Conservation (phyloP, 2,113 vertebrate genomes). For the Stigmatopora argus region DNA sequence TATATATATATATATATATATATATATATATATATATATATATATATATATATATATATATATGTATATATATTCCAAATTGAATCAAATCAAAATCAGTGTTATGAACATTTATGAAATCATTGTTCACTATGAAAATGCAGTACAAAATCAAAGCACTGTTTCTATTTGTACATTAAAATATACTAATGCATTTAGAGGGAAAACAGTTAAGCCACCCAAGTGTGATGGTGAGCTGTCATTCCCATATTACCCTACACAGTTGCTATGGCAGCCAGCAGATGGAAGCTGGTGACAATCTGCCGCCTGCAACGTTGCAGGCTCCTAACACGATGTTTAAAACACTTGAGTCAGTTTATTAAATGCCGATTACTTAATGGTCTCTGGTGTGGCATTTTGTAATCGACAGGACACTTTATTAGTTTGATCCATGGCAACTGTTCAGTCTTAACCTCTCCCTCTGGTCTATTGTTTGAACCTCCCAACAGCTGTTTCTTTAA, state of each 20-base stretch:
- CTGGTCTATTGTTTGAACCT: not conserved
- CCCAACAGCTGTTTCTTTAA: slow-evolving; percentile 16
- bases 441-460: not conserved
- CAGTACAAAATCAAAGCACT: not conserved
- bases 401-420: not conserved
- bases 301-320: slow-evolving; percentile 34
- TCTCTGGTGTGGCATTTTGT: not conserved
- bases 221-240: slow-evolving; percentile 37
- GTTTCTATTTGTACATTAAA: not conserved
- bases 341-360: slow-evolving; percentile 18
- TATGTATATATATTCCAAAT: no score
- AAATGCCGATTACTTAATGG: slow-evolving; percentile 12
- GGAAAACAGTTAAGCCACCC: slow-evolving; percentile 16
- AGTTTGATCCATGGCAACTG: not conserved
- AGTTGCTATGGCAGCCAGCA: slow-evolving; percentile 41
- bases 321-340: slow-evolving; percentile 8
- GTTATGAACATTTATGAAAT: no score
- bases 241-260: slow-evolving; percentile 14
- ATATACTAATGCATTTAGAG: slow-evolving; percentile 3
- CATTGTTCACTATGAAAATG: not conserved
- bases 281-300: slow-evolving; percentile 45
- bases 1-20: no score
- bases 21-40: no score
- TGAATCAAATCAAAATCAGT: no score
- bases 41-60: no score